These are phyloP conservation scores for Nibea albiflora DNA, from an alignment of 2,113 vertebrate species.

Conservation along the genomic window DNA sequence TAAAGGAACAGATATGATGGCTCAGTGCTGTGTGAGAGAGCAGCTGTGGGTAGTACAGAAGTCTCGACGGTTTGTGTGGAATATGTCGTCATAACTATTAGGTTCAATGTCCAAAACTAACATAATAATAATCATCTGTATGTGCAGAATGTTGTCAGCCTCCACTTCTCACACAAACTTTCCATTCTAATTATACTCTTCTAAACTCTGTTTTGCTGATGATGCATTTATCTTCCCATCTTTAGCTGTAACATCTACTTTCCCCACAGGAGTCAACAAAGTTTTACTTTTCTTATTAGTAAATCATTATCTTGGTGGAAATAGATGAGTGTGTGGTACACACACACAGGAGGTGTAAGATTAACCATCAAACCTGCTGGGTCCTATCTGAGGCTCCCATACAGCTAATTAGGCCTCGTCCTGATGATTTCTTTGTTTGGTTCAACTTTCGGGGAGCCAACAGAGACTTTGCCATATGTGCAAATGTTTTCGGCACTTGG, in stretches of 20 bases:
- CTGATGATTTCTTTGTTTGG: not conserved
- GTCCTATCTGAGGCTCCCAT: not conserved
- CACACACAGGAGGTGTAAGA: not conserved
- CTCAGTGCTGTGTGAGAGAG: not conserved
- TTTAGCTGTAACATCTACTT: not conserved
- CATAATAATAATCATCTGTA: not conserved
- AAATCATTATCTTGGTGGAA: not conserved
- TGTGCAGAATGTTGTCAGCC: not conserved
- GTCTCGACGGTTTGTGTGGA: not conserved
- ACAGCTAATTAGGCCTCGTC: conserved; percentile 21
- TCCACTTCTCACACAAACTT: not conserved
- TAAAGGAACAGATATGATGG: not conserved
- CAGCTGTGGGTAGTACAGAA: not conserved
- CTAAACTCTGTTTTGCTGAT: conserved; percentile 1
- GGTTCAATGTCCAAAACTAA: not conserved
- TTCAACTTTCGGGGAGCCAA: not conserved
- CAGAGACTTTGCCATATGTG: conserved; percentile 10
- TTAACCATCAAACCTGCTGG: not conserved
- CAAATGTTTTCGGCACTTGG: not conserved
- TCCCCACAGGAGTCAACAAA: not conserved
- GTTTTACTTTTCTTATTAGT: conserved; percentile 3
- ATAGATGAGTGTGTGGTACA: conserved; percentile 11
- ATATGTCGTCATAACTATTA: not conserved
- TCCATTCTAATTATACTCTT: not conserved
- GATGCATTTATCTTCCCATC: not conserved